Conservation (phyloP, 2,888 invertebrate species). For the Ctena decussata region DNA sequence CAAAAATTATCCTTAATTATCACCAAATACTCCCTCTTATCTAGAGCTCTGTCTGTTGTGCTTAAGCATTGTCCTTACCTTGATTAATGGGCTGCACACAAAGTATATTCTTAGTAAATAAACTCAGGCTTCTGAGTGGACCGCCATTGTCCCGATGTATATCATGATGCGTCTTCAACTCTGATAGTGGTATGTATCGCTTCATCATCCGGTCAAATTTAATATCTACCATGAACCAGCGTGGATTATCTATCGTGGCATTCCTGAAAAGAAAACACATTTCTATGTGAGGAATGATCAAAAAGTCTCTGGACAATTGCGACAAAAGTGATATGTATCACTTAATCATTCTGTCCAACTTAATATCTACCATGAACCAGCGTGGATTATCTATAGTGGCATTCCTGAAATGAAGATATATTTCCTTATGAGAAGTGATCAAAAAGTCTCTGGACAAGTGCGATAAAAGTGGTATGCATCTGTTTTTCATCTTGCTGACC, state of each 20-base stretch:
- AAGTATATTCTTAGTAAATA: constrained; percentile 85
- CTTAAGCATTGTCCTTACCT: too few relatives aligned
- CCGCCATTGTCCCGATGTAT: constrained; percentile 83
- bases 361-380: constrained; percentile 86
- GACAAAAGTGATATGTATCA: constrained; percentile 82
- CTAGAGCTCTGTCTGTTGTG: too few relatives aligned
- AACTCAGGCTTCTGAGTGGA: constrained; percentile 81
- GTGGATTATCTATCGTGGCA: constrained; percentile 78
- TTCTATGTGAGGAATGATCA: too few relatives aligned
- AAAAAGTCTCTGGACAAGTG: too few relatives aligned
- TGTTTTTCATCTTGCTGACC: constrained; percentile 81
- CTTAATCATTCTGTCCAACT: constrained; percentile 82
- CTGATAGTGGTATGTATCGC: constrained; percentile 82
- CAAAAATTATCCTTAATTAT: too few relatives aligned
- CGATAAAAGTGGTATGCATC: constrained; percentile 82
- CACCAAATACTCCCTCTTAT: too few relatives aligned
- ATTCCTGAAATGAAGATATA: constrained; percentile 55
- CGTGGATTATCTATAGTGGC: constrained; percentile 79
- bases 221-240: constrained; percentile 86
- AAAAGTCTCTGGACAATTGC: too few relatives aligned
- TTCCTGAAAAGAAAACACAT: constrained; percentile 56
- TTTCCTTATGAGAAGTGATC: too few relatives aligned
- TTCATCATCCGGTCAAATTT: constrained; percentile 83
- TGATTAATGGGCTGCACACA: constrained; percentile 85
- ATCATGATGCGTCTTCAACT: constrained; percentile 82